These are phyloP conservation scores for Collichthys lucidus DNA, from an alignment of 2,113 vertebrate species.

Conservation along the genomic window DNA sequence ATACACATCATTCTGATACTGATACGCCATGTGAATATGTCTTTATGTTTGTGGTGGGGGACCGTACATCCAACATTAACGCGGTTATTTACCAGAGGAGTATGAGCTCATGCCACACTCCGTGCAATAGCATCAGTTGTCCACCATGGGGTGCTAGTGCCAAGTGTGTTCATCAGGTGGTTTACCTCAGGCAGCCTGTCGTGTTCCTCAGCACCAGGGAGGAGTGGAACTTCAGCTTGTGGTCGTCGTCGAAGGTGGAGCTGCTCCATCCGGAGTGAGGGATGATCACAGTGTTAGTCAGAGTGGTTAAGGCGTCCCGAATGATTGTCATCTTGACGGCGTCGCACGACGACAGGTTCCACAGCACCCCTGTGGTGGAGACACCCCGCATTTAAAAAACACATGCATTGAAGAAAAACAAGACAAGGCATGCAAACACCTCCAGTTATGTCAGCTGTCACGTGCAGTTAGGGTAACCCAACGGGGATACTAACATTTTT, in stretches of 20 bases:
- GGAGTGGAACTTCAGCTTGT: constrained; percentile 98
- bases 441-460: constrained; percentile 63
- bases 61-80: neutral
- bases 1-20: neutral
- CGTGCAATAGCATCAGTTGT: constrained; percentile 31
- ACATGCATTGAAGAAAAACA: constrained; percentile 20
- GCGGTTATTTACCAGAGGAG: neutral
- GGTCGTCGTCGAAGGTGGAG: constrained; percentile 94
- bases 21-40: neutral
- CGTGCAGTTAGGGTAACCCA: constrained; percentile 36
- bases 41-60: neutral
- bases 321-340: constrained; percentile 99
- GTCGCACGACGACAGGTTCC: constrained; percentile 98
- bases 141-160: constrained; percentile 72
- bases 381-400: neutral
- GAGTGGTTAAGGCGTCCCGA: constrained; percentile 91
- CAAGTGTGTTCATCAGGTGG: constrained; percentile 56
- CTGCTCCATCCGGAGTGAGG: constrained; percentile 98
- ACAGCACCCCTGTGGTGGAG: constrained; percentile 89
- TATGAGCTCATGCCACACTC: neutral
- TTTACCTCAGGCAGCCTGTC: constrained; percentile 94
- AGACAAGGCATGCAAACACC: constrained; percentile 32
- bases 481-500: constrained; percentile 1
- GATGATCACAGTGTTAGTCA: constrained; percentile 98
- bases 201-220: constrained; percentile 96